Conservation (phyloP, 2,888 invertebrate genomes). For the Lycaena phlaeas region DNA sequence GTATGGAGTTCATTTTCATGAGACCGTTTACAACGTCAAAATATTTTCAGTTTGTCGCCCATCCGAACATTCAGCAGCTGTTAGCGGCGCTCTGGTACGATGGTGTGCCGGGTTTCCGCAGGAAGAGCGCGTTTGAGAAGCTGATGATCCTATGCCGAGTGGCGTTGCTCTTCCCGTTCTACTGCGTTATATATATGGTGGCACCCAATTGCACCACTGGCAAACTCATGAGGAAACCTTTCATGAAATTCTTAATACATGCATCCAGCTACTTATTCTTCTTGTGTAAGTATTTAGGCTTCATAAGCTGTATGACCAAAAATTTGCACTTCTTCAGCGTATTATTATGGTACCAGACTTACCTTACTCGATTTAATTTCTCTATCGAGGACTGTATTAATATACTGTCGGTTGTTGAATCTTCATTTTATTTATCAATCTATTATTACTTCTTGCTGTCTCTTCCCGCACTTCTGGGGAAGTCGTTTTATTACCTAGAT, state of each 20-base stretch:
- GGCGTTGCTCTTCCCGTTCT: slow-evolving; percentile 88
- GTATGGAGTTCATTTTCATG: no score
- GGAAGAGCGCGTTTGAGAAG: slow-evolving; percentile 83
- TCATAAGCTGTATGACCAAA: no score
- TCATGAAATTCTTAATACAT: slow-evolving; percentile 97
- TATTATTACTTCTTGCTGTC: no score
- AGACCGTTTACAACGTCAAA: neutral
- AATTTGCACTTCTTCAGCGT: no score
- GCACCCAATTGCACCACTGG: slow-evolving; percentile 87
- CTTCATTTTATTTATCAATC: no score
- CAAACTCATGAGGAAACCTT: slow-evolving; percentile 91
- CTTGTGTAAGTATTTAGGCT: slow-evolving; percentile 79
- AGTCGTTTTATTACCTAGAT: no score
- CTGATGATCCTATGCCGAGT: slow-evolving; percentile 81
- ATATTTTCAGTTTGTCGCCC: slow-evolving; percentile 86
- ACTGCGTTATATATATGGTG: slow-evolving; percentile 88
- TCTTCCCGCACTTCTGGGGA: no score
- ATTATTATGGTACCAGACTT: no score
- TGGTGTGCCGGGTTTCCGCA: slow-evolving; percentile 93
- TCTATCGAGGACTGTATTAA: no score
- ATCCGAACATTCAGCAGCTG: slow-evolving; percentile 94
- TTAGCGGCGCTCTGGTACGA: slow-evolving; percentile 95
- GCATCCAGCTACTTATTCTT: slow-evolving; percentile 96
- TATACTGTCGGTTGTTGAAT: no score
- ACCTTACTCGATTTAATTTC: no score